Conservation (phyloP, 1,140 invertebrate genomes). For the Diplogasteroides magnus region DNA sequence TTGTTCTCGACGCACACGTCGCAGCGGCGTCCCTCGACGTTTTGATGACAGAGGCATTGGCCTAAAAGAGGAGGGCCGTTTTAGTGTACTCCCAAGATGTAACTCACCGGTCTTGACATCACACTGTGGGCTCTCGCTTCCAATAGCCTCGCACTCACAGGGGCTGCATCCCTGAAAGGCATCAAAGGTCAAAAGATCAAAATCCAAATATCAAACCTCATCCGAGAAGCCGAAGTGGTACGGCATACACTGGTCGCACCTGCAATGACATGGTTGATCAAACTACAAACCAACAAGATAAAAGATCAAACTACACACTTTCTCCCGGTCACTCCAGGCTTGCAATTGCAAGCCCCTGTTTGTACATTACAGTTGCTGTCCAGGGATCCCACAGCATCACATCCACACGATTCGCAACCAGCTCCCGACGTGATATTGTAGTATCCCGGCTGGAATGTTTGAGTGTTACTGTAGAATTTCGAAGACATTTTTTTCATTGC, state of each 20-base stretch:
- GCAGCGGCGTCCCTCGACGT: conserved; percentile 90
- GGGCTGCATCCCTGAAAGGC: conserved; percentile 44
- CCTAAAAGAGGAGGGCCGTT: conserved; percentile 59
- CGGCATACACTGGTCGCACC: conserved; percentile 75
- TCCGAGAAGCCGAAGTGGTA: conserved; percentile 82
- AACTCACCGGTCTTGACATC: conserved; percentile 37
- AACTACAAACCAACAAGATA: conserved; percentile 36
- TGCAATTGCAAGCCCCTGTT: conserved; percentile 78
- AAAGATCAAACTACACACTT: neutral
- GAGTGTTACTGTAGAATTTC: no score
- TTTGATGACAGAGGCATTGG: conserved; percentile 80
- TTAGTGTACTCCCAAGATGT: conserved; percentile 26
- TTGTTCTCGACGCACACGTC: conserved; percentile 70
- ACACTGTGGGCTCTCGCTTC: conserved; percentile 47
- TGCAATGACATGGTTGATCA: conserved; percentile 46
- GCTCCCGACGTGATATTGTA: conserved; percentile 66
- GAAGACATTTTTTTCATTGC: no score
- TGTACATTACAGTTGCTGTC: conserved; percentile 74
- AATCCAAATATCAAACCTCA: no score
- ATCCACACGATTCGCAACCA: conserved; percentile 77
- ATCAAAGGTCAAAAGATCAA: no score
- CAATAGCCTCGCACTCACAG: conserved; percentile 50
- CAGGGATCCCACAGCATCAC: conserved; percentile 76
- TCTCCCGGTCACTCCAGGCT: conserved; percentile 73
- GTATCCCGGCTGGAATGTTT: conserved; percentile 63